Percentiles rank a stretch among this genome's conserved stretches.
These are phyloP conservation scores for Drosophila borborema DNA, from an alignment of 2,888 invertebrate species.

Conservation along the genomic window DNA sequence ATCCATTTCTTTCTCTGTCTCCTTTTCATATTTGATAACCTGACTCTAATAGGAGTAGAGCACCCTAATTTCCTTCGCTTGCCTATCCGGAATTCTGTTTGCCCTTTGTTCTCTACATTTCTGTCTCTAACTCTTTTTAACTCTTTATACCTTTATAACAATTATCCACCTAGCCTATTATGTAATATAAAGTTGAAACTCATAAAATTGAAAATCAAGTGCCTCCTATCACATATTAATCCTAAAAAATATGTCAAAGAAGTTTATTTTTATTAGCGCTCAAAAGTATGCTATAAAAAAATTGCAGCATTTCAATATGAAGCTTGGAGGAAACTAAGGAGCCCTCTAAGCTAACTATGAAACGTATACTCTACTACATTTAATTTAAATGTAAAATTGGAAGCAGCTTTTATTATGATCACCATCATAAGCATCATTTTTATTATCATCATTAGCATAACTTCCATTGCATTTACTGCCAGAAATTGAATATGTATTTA, in stretches of 20 bases:
- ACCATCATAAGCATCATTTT: not conserved
- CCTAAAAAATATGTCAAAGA: too few species aligned
- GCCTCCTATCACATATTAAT: not conserved
- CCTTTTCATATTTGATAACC: too few species aligned
- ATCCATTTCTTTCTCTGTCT: too few species aligned
- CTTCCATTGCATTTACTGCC: conserved; percentile 3
- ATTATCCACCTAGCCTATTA: too few species aligned
- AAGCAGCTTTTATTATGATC: not conserved
- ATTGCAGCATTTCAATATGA: not conserved
- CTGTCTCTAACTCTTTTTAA: too few species aligned
- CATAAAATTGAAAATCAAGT: not conserved
- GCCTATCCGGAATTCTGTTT: too few species aligned
- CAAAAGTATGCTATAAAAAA: conserved; percentile 2
- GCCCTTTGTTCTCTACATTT: too few species aligned
- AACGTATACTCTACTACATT: not conserved
- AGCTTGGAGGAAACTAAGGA: too few species aligned
- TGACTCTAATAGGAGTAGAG: too few species aligned
- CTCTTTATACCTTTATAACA: not conserved
- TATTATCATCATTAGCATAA: not conserved
- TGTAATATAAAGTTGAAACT: not conserved
- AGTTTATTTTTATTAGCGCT: not conserved
- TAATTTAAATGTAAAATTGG: not conserved
- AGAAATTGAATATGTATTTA: conserved; percentile 8
- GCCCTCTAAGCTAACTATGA: not conserved
- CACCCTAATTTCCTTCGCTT: too few species aligned